Evolutionary conservation across 2,797 vertebrate species (phyloP), one percentile per base, ranked within the genome.

Genomic region (Benthosema pterotum): DNA sequence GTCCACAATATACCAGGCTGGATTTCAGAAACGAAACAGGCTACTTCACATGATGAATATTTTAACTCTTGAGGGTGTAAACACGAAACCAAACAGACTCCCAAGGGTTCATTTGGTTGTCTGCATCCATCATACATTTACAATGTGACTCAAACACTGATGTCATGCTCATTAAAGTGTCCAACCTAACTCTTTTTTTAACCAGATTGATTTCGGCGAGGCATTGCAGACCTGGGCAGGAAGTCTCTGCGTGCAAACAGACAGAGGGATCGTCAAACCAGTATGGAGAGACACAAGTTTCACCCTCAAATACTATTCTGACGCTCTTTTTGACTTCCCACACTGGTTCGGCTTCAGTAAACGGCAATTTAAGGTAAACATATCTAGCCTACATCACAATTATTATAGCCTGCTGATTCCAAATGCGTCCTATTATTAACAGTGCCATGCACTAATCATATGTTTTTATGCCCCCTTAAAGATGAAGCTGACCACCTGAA

Each of bases 331-430:
- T 54, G 91, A 92, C 75, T 81, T 92, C 66, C 71, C 88, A 0
- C 69, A 87, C 73, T 90, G 85, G 87, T 80, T 92, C 18, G 89
- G 92, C 17, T 83, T 82, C 55, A 92, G 91, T 67, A 89, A 83
- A 51, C 83, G 87, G 42, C 65, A 43, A 14, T 88, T 92, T 53
- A 72, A 78, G 67, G 88, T 87, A 46, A 15, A 0, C n/a, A 14
- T 12, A 0, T 11, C 6, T n/a, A 46, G 45, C 45, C 11, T 0
- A 32, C 14, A 38, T 54, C 22, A 0, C 15, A 15, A 53, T 52
- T 12, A 14, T 52, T 22, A 8, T 4, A 46, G 45, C 43, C 11
- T 14, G 14, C 45, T 46, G 13, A 14, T 46, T 12, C 11, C 3
- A 45, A n/a, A 9, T 46, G 8, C 5, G 12, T 46, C n/a, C 4